Evolutionary conservation across 2,888 invertebrate genomes (phyloP).

Genomic region (Ophion ventricosus): DNA sequence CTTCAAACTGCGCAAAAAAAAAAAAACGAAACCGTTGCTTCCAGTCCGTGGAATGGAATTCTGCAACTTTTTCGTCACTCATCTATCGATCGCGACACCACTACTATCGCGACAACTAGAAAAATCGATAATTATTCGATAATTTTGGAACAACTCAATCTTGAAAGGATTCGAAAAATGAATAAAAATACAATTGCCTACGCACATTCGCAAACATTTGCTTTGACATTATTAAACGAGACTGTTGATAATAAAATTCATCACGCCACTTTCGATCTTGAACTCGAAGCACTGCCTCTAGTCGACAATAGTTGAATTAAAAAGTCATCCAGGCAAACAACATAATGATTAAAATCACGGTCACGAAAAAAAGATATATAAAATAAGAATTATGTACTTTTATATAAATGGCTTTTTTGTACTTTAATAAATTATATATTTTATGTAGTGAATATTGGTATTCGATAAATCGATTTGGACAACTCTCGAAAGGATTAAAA

Average conservation of each 20-base stretch:
- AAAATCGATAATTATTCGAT: constrained; percentile 14
- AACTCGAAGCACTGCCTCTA: constrained; percentile 58
- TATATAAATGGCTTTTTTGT: background rate
- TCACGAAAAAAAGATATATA: background rate
- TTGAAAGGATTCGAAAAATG: constrained; percentile 1
- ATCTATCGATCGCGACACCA: background rate
- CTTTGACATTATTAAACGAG: background rate
- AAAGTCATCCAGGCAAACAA: constrained; percentile 8
- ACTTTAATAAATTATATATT: background rate
- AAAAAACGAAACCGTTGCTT: constrained; percentile 34
- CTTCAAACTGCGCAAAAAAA: background rate
- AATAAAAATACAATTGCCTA: constrained; percentile 3
- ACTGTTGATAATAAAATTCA: constrained; percentile 16
- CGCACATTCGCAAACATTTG: background rate
- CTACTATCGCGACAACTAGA: background rate
- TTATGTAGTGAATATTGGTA: background rate
- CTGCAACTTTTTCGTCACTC: constrained; percentile 40
- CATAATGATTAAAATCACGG: background rate
- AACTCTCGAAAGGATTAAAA: constrained; percentile 13
- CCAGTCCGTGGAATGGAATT: constrained; percentile 44
- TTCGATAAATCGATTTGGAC: constrained; percentile 47
- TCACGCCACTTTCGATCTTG: constrained; percentile 57
- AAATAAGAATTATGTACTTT: background rate
- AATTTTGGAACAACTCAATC: constrained; percentile 24
- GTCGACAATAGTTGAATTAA: background rate